Evolutionary conservation across 2,888 invertebrate species (phyloP), one percentile per base, ranked within the genome.

Genomic region (Campopleginae sp.): DNA sequence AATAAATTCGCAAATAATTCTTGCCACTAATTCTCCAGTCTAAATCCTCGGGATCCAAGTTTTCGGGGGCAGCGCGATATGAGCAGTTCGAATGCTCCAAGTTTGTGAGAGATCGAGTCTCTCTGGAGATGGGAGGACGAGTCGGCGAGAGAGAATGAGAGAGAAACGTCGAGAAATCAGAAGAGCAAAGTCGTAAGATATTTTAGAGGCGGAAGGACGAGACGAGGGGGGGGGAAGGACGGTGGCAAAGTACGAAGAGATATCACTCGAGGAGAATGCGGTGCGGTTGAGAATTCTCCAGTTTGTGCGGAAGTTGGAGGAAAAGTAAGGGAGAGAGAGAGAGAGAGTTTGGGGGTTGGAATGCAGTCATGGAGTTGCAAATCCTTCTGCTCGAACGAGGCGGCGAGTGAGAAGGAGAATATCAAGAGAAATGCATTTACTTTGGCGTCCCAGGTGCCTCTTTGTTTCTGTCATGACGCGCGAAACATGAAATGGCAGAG

Each of bases 401-500:
- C 19, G 48, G 38, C 42, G 42, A 54, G 77, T 65, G 38, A 27
- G 58, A 17, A 27, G 6, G 58, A 23, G 8, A 71, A 38, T 51
- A 14, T 33, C 17, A 70, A 71, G 38, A 79, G 75, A 19, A 75
- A 70, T 48, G 79, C 75, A 80, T 65, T 71, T 51, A 51, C 51
- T 46, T 77, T 44, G 27, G 65, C 23, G 78, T 82, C 85, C 71
- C 85, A 82, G 85, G 82, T 82, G 85, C 75, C 79, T 85, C 82
- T 85, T 85, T 66, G 85, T 81, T 82, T 70, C 27, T 65, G 54
- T 76, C 65, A 75, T 79, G 63, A 70, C 51, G 38, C 38, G 38
- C 38, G 75, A 79, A 78, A 82, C 75, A 75, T 31, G 78, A 85
- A 81, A 82, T 75, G 78, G 70, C 70, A 79, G 58, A 54, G 48